Base-by-base conservation (phyloP, 2,797 vertebrate genomes). In the Lithobates sylvaticus region DNA sequence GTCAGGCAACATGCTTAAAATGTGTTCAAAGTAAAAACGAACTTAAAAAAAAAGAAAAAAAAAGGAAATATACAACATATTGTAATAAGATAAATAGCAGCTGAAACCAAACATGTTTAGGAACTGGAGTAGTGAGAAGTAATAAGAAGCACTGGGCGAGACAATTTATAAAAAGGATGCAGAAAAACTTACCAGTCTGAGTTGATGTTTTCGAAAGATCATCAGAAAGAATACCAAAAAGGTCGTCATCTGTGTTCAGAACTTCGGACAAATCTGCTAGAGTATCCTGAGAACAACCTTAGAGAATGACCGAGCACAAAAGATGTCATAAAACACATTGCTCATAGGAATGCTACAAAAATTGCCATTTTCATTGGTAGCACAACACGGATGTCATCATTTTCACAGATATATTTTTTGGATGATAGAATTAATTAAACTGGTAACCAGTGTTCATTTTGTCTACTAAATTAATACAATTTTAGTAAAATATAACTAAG, bases 231-330 rank as follows among this genome's bases (percentile, higher is more conserved):
- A 99, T 98, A 92, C 98, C 98, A 92, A 99, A 96, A 92, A 99
- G 97, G 94, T 99, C 98, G 90, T 97, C 97, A 76, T 99, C 98
- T 86, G 96, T 97, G 92, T 96, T 99, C 91, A 99, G 94, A 90
- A 98, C 98, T 93, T 98, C 97, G 88, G 96, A 96, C 89, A 99
- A 96, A 92, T 98, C 98, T 91, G 97, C 96, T 91, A 99, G 95
- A 86, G 97, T 96, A 90, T 99, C 98, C 0, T 97, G 97, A 13
- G 94, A 91, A 76, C 94, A 92, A 91, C 96, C 98, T 99, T 92
- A 90, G 91, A 87, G 42, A 18, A 27, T 21, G 88, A 89, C 61
- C 26, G 61, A 26, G 44, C 44, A 65, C 1, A 13, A 0, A 13
- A 3, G 23, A 36, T 8, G 70, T n/a, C 34, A 16, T 16, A 39